phyloP scores from a whole-genome alignment of 2,113 vertebrate genomes.

The Plecotus auritus region DNA sequence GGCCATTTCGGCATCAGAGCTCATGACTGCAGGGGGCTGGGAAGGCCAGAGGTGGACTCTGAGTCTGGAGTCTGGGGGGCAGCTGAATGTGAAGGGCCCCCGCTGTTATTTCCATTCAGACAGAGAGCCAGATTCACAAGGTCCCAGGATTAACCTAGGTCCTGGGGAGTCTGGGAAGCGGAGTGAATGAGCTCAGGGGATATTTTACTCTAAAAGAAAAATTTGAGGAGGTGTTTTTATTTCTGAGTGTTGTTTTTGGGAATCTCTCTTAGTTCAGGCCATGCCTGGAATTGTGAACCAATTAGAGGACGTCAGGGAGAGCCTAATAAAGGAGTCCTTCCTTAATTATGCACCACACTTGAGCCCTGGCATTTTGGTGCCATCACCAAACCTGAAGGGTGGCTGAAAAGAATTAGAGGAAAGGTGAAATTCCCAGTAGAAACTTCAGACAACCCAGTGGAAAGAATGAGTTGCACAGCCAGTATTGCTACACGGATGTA shows the following conservation, averaged over 20 bases:
- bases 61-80: not conserved
- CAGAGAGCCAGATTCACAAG: not conserved
- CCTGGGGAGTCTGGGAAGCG: not conserved
- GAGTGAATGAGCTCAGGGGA: not conserved
- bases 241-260: not conserved
- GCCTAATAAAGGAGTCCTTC: not conserved
- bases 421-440: not conserved
- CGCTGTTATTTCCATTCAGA: not conserved
- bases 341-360: not conserved
- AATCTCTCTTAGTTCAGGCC: not conserved
- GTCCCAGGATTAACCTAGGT: not conserved
- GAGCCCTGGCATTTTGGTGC: not conserved
- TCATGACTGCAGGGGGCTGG: constrained; percentile 78
- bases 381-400: not conserved
- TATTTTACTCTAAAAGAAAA: not conserved
- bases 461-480: not conserved
- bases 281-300: not conserved
- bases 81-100: not conserved
- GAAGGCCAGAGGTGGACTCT: constrained; percentile 3
- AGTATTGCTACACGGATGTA: not conserved
- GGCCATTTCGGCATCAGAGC: constrained; percentile 81
- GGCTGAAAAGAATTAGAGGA: not conserved
- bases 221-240: not conserved
- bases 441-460: not conserved
- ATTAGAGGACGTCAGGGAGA: not conserved